Conservation (phyloP, 2,113 vertebrate genomes). For the Verasper variegatus region DNA sequence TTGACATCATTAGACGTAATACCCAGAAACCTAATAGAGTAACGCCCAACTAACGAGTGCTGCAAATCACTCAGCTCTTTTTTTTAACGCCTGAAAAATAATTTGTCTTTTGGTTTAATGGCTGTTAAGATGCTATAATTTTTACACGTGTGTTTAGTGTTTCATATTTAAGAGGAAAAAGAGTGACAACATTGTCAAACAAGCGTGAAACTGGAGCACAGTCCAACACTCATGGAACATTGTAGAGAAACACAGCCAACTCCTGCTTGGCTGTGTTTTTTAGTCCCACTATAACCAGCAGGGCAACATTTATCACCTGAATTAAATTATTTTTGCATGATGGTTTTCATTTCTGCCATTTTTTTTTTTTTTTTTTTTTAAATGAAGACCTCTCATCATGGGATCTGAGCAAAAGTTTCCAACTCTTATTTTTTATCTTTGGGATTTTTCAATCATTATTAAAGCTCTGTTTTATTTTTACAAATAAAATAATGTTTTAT, state of each 20-base stretch:
- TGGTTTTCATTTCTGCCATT: constrained; percentile 10
- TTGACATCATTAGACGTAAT: constrained; percentile 79
- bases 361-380: neutral
- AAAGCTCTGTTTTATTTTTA: neutral
- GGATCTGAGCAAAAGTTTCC: constrained; percentile 19
- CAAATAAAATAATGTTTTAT: neutral
- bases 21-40: constrained; percentile 72
- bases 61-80: constrained; percentile 79
- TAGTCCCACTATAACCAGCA: constrained; percentile 51
- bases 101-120: constrained; percentile 76
- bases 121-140: constrained; percentile 70
- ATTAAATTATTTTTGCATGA: constrained; percentile 29
- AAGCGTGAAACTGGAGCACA: constrained; percentile 71
- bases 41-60: constrained; percentile 71
- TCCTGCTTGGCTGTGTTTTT: constrained; percentile 53
- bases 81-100: constrained; percentile 66
- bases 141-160: constrained; percentile 77
- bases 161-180: constrained; percentile 80
- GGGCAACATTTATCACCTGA: constrained; percentile 64
- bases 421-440: constrained; percentile 13
- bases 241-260: constrained; percentile 54
- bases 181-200: constrained; percentile 80
- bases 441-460: neutral
- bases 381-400: neutral
- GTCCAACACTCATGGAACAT: constrained; percentile 64